A percentile compares a stretch with the other conserved stretches of the same genome.
Conservation (phyloP, 2,113 vertebrate genomes). For the Campylomormyrus numenius region DNA sequence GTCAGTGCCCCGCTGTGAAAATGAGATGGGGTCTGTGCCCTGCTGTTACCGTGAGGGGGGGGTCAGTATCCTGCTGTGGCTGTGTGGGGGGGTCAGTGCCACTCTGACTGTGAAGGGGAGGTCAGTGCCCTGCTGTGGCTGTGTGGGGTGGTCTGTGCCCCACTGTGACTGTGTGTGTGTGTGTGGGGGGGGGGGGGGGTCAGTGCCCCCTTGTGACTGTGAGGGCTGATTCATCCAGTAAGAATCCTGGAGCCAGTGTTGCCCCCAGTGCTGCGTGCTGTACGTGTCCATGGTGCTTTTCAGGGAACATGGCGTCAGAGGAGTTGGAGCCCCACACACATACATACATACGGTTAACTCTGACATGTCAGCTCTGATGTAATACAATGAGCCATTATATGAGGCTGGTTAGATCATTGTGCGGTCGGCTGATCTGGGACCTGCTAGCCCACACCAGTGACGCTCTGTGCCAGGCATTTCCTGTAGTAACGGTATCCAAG, state of each 20-base stretch:
- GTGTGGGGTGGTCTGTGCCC: no score
- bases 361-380: neutral
- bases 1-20: neutral
- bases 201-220: neutral
- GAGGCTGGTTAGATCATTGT: neutral
- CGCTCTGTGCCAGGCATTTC: constrained; percentile 41
- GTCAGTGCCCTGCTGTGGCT: no score
- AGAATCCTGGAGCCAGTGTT: neutral
- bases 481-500: constrained; percentile 56
- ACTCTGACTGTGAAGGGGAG: neutral
- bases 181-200: no score
- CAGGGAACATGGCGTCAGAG: neutral
- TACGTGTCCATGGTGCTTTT: neutral
- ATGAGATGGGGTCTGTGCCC: no score
- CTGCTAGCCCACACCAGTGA: constrained; percentile 25
- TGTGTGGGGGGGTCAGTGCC: no score
- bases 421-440: neutral
- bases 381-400: neutral
- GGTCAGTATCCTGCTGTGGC: no score
- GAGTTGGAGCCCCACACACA: neutral
- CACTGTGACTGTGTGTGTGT: neutral
- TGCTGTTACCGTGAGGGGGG: no score
- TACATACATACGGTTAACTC: neutral
- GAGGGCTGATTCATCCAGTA: neutral
- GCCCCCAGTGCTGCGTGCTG: neutral